phyloP scores from a whole-genome alignment of 2,113 vertebrate genomes.

The Mesocricetus auratus region DNA sequence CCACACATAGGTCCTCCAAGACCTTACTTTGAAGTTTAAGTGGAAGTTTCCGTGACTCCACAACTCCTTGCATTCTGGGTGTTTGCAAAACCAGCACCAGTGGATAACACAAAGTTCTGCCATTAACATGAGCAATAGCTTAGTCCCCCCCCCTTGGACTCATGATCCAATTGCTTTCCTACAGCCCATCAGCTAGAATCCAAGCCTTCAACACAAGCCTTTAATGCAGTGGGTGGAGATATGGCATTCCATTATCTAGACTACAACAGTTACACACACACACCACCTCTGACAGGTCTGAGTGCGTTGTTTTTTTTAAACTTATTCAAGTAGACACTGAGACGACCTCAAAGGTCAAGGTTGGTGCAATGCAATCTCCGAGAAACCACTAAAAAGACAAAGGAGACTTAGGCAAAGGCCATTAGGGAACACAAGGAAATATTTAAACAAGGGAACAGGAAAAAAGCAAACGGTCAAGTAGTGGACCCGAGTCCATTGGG shows the following conservation, averaged over 20 bases:
- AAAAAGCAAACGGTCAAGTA: accelerated
- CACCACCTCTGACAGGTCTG: background rate
- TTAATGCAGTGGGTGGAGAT: background rate
- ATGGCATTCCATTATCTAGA: background rate
- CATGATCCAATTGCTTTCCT: background rate
- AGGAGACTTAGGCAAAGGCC: background rate
- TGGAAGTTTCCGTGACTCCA: background rate
- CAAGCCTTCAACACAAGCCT: background rate
- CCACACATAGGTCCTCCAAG: background rate
- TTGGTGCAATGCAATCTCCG: accelerated
- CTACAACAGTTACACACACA: background rate
- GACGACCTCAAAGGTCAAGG: background rate
- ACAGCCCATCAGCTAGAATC: background rate
- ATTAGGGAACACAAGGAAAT: background rate
- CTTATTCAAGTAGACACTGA: background rate
- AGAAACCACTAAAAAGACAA: background rate
- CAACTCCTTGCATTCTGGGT: background rate
- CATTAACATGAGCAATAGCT: no score
- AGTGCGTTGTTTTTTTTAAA: background rate
- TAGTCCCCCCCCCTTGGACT: background rate
- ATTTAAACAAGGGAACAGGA: background rate
- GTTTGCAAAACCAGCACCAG: background rate
- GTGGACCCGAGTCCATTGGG: background rate
- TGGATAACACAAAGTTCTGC: background rate
- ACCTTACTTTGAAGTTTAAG: background rate